Base-by-base conservation (phyloP, 2,888 invertebrate genomes). In the Papilio gigon region DNA sequence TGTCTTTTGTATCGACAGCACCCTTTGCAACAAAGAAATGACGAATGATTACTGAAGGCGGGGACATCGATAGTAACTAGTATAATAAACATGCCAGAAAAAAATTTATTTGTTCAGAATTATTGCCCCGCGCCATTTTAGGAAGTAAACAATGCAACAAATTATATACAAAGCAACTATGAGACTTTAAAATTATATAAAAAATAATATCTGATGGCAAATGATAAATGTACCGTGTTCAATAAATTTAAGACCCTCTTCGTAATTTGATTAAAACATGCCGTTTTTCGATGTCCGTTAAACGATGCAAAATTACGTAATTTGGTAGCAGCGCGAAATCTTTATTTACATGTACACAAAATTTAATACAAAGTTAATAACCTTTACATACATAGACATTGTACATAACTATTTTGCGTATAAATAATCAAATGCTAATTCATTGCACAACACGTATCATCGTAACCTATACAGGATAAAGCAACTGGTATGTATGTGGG, bases 1-100 rank as follows among this genome's bases (percentile, higher is more conserved):
- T 80, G 75, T 73, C 73, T 72, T 78, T 81, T 79, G 78, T 76
- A 79, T 80, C 79, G 79, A 83, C 81, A 82, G 84, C 83, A 84
- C 75, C 74, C 77, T 78, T 79, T 73, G 67, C 78, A 73, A 81
- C 81, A 82, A 82, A 82, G 78, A 82, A 82, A 83, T 81, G 81
- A 82, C 78, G 78, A 79, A 81, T 82, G 78, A 77, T 78, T 72
- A 76, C 74, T 73, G 72, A 70, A 72, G 72, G 75, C 73, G 74
- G 73, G 74, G 71, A 68, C 72, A 73, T 69, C 71, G 72, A 71
- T 70, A 76, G 74, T 72, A 76, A 77, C 74, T 75, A 75, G 72
- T 77, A 76, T 30, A 76, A 78, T 76, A 77, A 77, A 79, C 72
- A 75, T 71, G 35, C 33, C 56, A 27, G 44, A 58, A 37, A 20